phyloP scores from a whole-genome alignment of 2,888 invertebrate genomes.

The Rhogogaster chlorosoma region DNA sequence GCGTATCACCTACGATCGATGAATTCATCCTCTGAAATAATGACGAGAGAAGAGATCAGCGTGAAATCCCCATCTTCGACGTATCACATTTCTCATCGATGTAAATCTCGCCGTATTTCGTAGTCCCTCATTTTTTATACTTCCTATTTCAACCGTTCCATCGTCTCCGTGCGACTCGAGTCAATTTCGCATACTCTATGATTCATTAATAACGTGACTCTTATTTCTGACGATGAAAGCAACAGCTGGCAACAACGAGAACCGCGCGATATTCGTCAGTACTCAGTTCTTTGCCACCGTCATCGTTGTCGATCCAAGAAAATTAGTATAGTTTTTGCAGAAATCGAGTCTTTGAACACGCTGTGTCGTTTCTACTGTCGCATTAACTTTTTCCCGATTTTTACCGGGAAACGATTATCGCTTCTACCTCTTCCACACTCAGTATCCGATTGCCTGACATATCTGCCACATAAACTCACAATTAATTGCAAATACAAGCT shows the following conservation, averaged over 20 bases:
- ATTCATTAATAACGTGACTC: not conserved
- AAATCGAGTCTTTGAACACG: not conserved
- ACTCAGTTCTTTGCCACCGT: not conserved
- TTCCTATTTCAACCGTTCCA: not conserved
- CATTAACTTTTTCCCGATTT: not conserved
- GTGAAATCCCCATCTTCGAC: not conserved
- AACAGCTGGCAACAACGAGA: not conserved
- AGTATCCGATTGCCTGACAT: not conserved
- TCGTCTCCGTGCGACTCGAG: not conserved
- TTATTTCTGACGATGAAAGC: not conserved
- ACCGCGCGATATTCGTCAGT: not conserved
- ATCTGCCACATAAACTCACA: not conserved
- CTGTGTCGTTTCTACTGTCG: not conserved
- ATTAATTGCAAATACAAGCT: not conserved
- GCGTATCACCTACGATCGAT: not conserved
- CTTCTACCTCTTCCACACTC: not conserved
- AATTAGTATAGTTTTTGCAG: not conserved
- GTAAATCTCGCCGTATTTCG: conserved; percentile 67
- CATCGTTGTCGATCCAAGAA: not conserved
- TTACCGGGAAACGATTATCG: not conserved
- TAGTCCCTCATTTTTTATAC: not conserved
- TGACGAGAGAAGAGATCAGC: not conserved
- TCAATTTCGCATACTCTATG: not conserved
- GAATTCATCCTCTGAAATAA: not conserved
- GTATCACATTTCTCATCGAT: conserved; percentile 67